Evolutionary conservation across 2,888 invertebrate species (phyloP).

Genomic region (Chrysolina haemoptera): DNA sequence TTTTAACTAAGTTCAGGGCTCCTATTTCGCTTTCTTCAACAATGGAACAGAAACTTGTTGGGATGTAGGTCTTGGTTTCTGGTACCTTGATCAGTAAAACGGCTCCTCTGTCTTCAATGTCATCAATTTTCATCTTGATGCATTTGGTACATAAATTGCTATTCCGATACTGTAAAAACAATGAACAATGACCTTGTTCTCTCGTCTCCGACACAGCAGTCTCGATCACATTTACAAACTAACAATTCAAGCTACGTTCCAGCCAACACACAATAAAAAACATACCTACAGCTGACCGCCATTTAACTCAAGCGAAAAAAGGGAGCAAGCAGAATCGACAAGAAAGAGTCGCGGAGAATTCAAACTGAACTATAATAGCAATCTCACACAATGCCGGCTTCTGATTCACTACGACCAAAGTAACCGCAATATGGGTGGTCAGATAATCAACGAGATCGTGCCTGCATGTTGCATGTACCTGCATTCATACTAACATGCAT

Average conservation of each 20-base stretch:
- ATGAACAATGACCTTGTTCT: too few species aligned
- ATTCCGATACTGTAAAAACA: too few species aligned
- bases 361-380: constrained; percentile 7
- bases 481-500: constrained; percentile 22
- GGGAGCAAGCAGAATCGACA: not conserved
- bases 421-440: constrained; percentile 17
- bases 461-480: constrained; percentile 14
- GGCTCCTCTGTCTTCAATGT: too few species aligned
- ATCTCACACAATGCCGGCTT: constrained; percentile 13
- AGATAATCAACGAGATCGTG: constrained; percentile 21
- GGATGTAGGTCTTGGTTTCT: too few species aligned
- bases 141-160: too few species aligned
- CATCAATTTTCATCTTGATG: too few species aligned
- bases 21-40: too few species aligned
- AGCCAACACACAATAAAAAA: not conserved
- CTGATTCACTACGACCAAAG: not conserved
- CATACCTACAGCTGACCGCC: not conserved
- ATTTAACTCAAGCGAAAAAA: not conserved
- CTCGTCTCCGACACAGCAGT: not conserved
- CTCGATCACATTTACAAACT: not conserved
- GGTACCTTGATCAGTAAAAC: too few species aligned
- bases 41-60: too few species aligned
- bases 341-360: not conserved
- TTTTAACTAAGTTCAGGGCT: too few species aligned
- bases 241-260: not conserved